These are phyloP conservation scores for Patagioenas fasciata DNA, from an alignment of 2,113 vertebrate species.

Conservation along the genomic window DNA sequence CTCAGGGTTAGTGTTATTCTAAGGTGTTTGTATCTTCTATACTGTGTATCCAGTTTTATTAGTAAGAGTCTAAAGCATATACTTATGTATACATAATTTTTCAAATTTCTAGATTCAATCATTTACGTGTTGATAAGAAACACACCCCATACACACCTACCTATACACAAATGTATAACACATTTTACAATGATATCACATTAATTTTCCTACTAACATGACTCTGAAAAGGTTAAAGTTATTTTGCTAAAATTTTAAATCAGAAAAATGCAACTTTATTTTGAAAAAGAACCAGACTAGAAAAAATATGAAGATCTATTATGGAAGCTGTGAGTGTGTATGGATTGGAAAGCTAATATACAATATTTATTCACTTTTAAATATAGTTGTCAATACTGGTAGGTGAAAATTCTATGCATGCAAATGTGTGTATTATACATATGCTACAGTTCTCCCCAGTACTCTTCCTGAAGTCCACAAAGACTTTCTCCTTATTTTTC, in stretches of 20 bases:
- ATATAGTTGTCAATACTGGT: not conserved
- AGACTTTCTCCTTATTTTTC: not conserved
- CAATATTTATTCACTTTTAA: not conserved
- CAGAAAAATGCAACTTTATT: not conserved
- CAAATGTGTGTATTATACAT: not conserved
- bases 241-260: not conserved
- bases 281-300: not conserved
- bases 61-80: not conserved
- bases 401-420: not conserved
- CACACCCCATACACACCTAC: not conserved
- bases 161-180: not conserved
- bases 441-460: not conserved
- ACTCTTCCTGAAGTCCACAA: not conserved
- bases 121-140: not conserved
- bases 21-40: not conserved
- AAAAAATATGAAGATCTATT: not conserved
- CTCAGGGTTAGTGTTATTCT: not conserved
- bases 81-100: not conserved
- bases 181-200: not conserved
- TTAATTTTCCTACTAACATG: not conserved
- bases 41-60: not conserved
- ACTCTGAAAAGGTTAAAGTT: not conserved
- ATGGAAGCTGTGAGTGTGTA: not conserved
- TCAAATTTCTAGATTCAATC: not conserved
- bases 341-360: not conserved